Evolutionary conservation across 1,140 invertebrate species (phyloP).

Genomic region (Anadara kagoshimensis): DNA sequence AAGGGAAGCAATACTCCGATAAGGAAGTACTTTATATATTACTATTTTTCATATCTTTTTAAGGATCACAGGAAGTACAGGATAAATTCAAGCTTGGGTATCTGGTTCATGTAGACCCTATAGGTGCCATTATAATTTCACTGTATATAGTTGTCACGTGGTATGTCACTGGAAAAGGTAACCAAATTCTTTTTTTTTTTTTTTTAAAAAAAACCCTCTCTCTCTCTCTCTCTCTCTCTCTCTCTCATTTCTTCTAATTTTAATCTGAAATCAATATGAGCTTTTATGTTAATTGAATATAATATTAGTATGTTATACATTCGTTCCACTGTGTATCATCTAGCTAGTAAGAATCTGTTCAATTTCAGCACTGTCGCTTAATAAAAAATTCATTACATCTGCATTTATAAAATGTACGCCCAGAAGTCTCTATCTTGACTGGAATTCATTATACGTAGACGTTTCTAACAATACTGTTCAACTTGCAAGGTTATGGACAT

Average conservation of each 20-base stretch:
- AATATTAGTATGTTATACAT: background rate
- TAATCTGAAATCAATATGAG: background rate
- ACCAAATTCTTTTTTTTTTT: too few species aligned
- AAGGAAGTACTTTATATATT: background rate
- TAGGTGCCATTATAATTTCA: slow-evolving; percentile 73
- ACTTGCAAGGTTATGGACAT: background rate
- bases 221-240: background rate
- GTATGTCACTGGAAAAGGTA: slow-evolving; percentile 64
- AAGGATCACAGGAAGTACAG: slow-evolving; percentile 53
- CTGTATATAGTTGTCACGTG: slow-evolving; percentile 69
- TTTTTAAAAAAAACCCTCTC: background rate
- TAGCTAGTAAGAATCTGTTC: background rate
- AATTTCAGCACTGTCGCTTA: background rate
- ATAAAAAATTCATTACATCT: too few species aligned
- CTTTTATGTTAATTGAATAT: background rate
- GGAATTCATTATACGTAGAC: too few species aligned
- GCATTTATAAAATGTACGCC: too few species aligned
- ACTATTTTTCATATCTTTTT: background rate
- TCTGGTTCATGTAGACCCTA: slow-evolving; percentile 70
- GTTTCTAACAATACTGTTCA: background rate
- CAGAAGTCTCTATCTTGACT: too few species aligned
- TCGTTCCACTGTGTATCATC: too few species aligned
- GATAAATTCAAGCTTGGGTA: slow-evolving; percentile 11
- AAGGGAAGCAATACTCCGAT: too few species aligned
- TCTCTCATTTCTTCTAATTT: background rate